These are phyloP conservation scores for Ommatoiulus sabulosus DNA, from an alignment of 2,888 invertebrate species.

Conservation along the genomic window DNA sequence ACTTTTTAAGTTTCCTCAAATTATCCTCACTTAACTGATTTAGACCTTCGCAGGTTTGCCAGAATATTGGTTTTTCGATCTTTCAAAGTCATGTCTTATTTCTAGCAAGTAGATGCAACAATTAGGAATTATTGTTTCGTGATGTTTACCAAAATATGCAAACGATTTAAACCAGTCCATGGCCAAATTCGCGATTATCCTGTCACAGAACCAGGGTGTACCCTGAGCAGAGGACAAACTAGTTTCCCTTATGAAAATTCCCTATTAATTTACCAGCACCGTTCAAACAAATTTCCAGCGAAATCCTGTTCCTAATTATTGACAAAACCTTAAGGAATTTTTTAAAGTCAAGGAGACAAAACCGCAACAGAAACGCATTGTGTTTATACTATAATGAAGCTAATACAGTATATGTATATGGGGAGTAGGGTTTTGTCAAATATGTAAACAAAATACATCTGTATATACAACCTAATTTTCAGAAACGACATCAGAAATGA, in stretches of 20 bases:
- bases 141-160: conserved; percentile 45
- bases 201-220: conserved; percentile 46
- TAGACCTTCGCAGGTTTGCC: background rate
- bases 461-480: no score
- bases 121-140: conserved; percentile 47
- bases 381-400: background rate
- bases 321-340: background rate
- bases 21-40: background rate
- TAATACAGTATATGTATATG: background rate
- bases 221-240: conserved; percentile 39
- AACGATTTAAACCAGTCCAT: conserved; percentile 41
- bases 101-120: background rate
- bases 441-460: no score
- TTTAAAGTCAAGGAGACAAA: background rate
- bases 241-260: conserved; percentile 26
- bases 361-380: background rate
- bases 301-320: conserved; percentile 12
- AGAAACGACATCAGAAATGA: no score
- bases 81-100: conserved; percentile 4
- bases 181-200: conserved; percentile 41
- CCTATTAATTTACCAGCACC: background rate
- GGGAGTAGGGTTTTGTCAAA: background rate
- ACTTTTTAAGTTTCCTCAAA: background rate
- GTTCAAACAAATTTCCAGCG: conserved; percentile 18
- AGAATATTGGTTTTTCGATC: conserved; percentile 11